Evolutionary conservation across 2,113 vertebrate species (phyloP).

Genomic region (Peucedramus taeniatus): DNA sequence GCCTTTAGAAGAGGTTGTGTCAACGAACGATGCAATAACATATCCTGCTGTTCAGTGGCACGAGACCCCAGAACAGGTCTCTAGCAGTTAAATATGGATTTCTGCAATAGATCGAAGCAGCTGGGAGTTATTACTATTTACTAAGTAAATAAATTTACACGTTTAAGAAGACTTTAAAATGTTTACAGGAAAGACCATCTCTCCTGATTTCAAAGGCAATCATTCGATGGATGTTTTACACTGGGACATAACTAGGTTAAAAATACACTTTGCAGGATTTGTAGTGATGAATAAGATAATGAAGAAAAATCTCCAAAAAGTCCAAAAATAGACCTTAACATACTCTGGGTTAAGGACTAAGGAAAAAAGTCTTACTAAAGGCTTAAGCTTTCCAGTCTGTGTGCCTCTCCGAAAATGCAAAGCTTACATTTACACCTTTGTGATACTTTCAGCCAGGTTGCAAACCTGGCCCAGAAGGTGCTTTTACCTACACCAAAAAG

Average conservation of each 20-base stretch:
- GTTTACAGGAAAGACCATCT: background rate
- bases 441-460: background rate
- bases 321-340: background rate
- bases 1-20: background rate
- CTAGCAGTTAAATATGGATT: slow-evolving; percentile 6
- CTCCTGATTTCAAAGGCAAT: background rate
- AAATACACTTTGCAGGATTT: background rate
- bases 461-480: background rate
- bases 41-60: slow-evolving; percentile 28
- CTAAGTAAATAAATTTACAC: slow-evolving; percentile 26
- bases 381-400: background rate
- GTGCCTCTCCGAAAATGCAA: background rate
- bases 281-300: background rate
- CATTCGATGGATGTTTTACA: accelerated
- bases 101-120: background rate
- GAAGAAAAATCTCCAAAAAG: background rate
- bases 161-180: background rate
- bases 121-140: background rate
- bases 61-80: background rate
- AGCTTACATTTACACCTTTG: background rate
- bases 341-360: background rate
- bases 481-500: background rate
- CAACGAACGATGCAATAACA: slow-evolving; percentile 16
- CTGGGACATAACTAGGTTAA: background rate
- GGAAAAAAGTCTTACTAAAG: background rate